Percentiles rank a stretch among this genome's conserved stretches.
Evolutionary conservation across 1,140 invertebrate genomes (phyloP).

Genomic region (Brachionus paranguensis): DNA sequence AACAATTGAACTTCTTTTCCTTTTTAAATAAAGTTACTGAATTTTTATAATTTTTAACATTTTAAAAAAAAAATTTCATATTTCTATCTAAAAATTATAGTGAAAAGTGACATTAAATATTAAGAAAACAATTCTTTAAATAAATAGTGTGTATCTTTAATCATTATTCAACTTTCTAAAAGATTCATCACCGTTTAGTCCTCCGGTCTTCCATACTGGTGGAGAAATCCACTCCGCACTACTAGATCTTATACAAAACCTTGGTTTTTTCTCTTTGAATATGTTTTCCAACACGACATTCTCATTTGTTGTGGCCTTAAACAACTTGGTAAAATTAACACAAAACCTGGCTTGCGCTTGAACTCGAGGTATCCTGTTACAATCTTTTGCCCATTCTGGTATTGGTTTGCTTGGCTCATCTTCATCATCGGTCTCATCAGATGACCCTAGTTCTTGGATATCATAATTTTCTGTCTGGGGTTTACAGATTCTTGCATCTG

Average conservation of each 20-base stretch:
- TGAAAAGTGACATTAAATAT: too few species aligned
- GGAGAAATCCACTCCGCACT: constrained; percentile 13
- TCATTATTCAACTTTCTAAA: background rate
- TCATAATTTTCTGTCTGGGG: background rate
- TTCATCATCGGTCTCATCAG: constrained; percentile 36
- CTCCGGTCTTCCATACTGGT: background rate
- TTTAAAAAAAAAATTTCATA: too few species aligned
- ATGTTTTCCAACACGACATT: constrained; percentile 3
- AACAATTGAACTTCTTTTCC: too few species aligned
- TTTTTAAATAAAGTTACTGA: too few species aligned
- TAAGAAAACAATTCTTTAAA: too few species aligned
- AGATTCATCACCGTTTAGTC: background rate
- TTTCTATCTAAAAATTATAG: too few species aligned
- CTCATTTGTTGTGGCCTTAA: background rate
- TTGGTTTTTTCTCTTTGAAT: constrained; percentile 3
- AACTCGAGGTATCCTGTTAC: background rate
- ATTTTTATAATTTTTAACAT: too few species aligned
- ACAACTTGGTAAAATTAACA: constrained; percentile 32
- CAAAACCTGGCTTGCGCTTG: background rate
- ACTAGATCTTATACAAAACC: background rate
- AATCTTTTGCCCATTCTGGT: constrained; percentile 22
- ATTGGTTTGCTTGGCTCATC: constrained; percentile 32
- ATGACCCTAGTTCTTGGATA: background rate
- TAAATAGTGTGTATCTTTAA: background rate
- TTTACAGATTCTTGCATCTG: background rate